Evolutionary conservation across 2,113 vertebrate species (phyloP), one percentile per base, ranked within the genome.

Genomic region (Megaptera novaeangliae): DNA sequence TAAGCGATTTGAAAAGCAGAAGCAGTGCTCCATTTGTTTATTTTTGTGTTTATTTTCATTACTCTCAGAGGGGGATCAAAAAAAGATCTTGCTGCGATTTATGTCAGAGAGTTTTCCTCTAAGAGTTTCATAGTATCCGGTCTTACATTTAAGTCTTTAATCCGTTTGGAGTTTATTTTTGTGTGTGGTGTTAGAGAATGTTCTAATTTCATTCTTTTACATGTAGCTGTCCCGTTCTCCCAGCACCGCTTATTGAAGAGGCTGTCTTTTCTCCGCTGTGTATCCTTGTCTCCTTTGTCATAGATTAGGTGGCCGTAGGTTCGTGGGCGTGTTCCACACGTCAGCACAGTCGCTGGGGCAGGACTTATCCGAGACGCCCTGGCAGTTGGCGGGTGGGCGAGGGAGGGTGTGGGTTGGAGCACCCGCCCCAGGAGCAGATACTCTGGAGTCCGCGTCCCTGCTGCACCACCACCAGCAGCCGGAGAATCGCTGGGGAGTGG

Each of bases 401-500:
- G 13, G 86, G 44, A 55, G 23, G 1, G 13, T 0, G 5, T 36
- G 36, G 17, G 8, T 29, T 23, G 2, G 0, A 63, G 49, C 49
- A 8, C n/a, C 34, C 6, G 66, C 31, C 29, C 64, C 4, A n/a
- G 25, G 46, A 69, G 27, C 75, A 13, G 12, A 39, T 27, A 59
- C 17, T 2, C 7, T 0, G 2, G 55, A 15, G 23, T 21, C 14
- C 3, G 13, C 15, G 8, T 12, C 57, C 57, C n/a, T 8, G 46
- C 25, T 49, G 39, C 57, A 18, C 52, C 17, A 6, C 13, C 39
- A 0, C 52, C 17, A 6, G 13, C 39, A 0, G 23, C 57, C 5
- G 0, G 8, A 15, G 77, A 25, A n/a, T 44, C 34, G 12, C 0
- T 0, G 64, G 18, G 14, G 18, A 11, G 8, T 1, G 23, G 49